Percentiles rank a stretch among this genome's conserved stretches.
phyloP scores from a whole-genome alignment of 2,797 vertebrate genomes.

The Aplochiton taeniatus region DNA sequence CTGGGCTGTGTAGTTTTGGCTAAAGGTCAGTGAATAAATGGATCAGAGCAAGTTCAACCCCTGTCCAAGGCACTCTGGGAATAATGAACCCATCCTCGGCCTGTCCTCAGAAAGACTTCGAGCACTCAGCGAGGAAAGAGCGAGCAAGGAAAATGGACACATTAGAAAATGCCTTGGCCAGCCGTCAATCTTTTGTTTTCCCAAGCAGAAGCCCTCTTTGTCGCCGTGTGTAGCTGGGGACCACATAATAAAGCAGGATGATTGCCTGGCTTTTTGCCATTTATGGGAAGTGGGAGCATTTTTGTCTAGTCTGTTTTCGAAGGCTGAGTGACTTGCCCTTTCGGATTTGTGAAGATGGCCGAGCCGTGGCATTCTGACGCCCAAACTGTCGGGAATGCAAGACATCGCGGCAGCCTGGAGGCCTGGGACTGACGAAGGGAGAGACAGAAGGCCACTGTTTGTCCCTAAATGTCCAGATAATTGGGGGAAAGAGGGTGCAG shows the following conservation, averaged over 20 bases:
- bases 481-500: constrained; percentile 11
- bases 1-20: constrained; percentile 43
- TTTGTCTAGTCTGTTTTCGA: constrained; percentile 67
- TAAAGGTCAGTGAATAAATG: constrained; percentile 67
- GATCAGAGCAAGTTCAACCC: constrained; percentile 49
- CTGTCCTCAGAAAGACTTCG: constrained; percentile 31
- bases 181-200: constrained; percentile 74
- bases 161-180: constrained; percentile 66
- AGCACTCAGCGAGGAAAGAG: constrained; percentile 56
- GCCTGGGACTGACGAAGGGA: constrained; percentile 32
- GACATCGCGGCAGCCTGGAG: constrained; percentile 32
- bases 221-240: constrained; percentile 47
- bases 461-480: constrained; percentile 43
- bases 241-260: constrained; percentile 69
- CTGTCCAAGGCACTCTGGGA: constrained; percentile 39
- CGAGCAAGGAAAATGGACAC: constrained; percentile 62
- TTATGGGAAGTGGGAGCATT: constrained; percentile 73
- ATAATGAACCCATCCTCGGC: constrained; percentile 40
- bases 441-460: constrained; percentile 51
- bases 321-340: constrained; percentile 69
- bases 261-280: constrained; percentile 69
- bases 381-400: constrained; percentile 53
- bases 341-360: constrained; percentile 58
- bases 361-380: constrained; percentile 45
- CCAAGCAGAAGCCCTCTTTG: constrained; percentile 60